Evolutionary conservation across 2,888 invertebrate species (phyloP), one percentile per base, ranked within the genome.

Genomic region (Dasysyrphus albostriatus): DNA sequence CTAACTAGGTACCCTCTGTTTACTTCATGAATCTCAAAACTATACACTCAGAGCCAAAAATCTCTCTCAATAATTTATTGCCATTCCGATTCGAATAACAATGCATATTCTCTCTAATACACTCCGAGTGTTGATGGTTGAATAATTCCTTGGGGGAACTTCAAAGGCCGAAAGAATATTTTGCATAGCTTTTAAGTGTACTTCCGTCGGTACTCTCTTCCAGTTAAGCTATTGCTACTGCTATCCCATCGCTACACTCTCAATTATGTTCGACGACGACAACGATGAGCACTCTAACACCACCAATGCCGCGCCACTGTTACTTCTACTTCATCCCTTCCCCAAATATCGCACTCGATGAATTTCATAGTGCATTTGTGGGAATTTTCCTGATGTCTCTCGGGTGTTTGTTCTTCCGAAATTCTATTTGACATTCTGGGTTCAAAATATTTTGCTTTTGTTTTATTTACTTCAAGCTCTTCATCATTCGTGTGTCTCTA

Each of bases 351-450:
- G 32, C 61, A 49, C 80, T 70, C 65, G 49, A 75, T 67, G 72
- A 76, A 76, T 73, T 81, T 85, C 73, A 47, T 56, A 83, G 78
- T 83, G 75, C 87, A 87, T 82, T 74, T 82, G 87, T 83, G 65
- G 82, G 83, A 78, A 75, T 78, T 74, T 82, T 69, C 65, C 59
- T 59, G 78, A 74, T 65, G 83, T 83, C 83, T 67, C 73, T 59
- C 56, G 87, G 78, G 82, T 74, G 77, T 74, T 87, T 82, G 74
- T 72, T 61, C 51, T 80, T 65, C 74, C 63, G 58, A 87, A 82
- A 83, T 78, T 83, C 87, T 83, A 78, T 82, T 87, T 87, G 87
- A 83, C 83, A 87, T 87, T 83, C 82, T 61, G 70, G 56, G 59
- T 61, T 42, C 29, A 37, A 49, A 51, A 69, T 69, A 49, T 69